Base-by-base conservation (phyloP, 64 coral and sea anemone species). In the Montipora cactus region DNA sequence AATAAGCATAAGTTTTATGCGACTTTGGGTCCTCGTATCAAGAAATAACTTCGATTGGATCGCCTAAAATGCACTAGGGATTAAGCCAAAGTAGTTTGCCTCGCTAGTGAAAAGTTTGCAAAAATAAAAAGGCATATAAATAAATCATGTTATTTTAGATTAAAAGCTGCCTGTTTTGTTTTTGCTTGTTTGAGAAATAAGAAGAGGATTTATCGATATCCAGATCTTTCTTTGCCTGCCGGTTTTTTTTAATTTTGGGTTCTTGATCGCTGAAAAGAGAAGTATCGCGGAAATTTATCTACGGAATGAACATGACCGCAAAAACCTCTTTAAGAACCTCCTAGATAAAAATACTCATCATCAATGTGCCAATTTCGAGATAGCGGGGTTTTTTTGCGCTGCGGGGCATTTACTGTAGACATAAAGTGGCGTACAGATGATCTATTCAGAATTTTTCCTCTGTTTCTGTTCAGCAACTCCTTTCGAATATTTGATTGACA, bases 141-240 rank as follows among this genome's bases (percentile, higher is more conserved):
- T 96, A 96, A 96, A 96, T 94, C 95, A 96, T 96, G 75, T 79
- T 80, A 91, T 81, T 78, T 89, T 81, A 37, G 49, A 59, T 84
- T 47, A 85, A 93, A 87, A 93, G 87, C 86, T 67, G 82, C 79
- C 73, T 85, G 46, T 55, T 77, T 59, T 72, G 49, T 71, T 95
- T 87, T 37, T 57, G 53, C 53, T 57, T 67, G 67, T 50, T 82
- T 95, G 61, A 86, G 81, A 86, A 83, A 84, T 83, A 64, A 77
- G 53, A 86, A 14, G 67, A 76, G 45, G 23, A 18, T 49, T 89
- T 96, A 96, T 96, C 95, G 45, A 20, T 52, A 81, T 96, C 91
- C 76, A 91, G 81, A 96, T 96, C 95, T 96, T 94, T 96, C 88
- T 96, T 57, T 77, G 8, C 22, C 22, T 77, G 74, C 59, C 72